phyloP scores from a whole-genome alignment of 2,113 vertebrate genomes.

The Anser cygnoides region DNA sequence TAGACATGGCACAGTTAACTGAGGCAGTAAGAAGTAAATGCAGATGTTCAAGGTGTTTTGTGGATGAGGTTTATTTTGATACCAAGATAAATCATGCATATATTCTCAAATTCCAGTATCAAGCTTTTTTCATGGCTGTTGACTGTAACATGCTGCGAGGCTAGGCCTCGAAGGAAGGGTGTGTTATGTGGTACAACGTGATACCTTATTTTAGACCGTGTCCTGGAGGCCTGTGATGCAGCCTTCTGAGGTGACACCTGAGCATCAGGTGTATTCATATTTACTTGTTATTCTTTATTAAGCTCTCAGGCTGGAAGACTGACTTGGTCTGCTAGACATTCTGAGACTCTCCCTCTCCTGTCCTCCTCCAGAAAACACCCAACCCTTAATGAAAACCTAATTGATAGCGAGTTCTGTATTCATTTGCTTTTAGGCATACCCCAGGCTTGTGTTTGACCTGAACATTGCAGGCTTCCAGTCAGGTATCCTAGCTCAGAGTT shows the following conservation, averaged over 20 bases:
- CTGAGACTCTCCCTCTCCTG: not conserved
- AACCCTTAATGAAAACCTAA: not conserved
- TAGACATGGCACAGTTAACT: not conserved
- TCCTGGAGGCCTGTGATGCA: not conserved
- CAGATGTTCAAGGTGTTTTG: not conserved
- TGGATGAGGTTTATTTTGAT: not conserved
- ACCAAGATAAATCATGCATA: not conserved
- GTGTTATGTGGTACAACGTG: not conserved
- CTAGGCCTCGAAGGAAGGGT: not conserved
- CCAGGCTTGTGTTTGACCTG: not conserved
- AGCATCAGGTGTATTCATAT: not conserved
- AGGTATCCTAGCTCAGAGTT: rapidly evolving
- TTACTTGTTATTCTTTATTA: not conserved
- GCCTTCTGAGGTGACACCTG: not conserved
- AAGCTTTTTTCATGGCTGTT: not conserved
- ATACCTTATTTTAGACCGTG: not conserved
- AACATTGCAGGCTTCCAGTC: not conserved
- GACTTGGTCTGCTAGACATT: not conserved
- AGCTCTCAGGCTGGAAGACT: rapidly evolving
- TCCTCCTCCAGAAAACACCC: not conserved
- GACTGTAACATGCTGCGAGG: not conserved
- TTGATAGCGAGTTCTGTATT: not conserved
- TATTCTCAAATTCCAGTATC: not conserved
- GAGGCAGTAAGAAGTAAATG: not conserved
- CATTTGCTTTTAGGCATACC: not conserved